These are phyloP conservation scores for Tetragnatha montana DNA, from an alignment of 2,888 invertebrate species.

Conservation along the genomic window DNA sequence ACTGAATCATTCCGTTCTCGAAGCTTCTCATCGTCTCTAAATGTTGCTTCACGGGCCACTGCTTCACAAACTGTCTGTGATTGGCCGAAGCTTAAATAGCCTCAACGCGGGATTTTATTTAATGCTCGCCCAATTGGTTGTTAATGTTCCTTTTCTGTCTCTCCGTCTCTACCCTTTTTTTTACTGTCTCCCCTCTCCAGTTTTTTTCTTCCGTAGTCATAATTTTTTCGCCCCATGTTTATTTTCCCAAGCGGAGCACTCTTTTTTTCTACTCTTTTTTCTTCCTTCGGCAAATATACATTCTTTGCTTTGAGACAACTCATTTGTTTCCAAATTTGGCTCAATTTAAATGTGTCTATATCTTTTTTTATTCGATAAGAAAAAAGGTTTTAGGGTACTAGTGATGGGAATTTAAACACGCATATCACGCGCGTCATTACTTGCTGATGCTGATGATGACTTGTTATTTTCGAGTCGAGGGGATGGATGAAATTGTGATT, in stretches of 20 bases:
- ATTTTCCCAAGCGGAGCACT: conserved; percentile 31
- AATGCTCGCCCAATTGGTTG: conserved; percentile 70
- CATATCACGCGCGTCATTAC: conserved; percentile 57
- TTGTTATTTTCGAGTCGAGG: conserved; percentile 6
- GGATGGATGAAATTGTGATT: conserved; percentile 23
- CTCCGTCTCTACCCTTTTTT: conserved; percentile 40
- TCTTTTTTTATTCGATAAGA: not conserved
- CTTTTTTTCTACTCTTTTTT: not conserved
- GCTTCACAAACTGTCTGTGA: conserved; percentile 68
- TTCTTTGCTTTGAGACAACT: conserved; percentile 57
- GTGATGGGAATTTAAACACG: conserved; percentile 40
- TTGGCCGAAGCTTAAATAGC: conserved; percentile 70
- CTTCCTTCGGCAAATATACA: conserved; percentile 26
- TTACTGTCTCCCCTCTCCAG: conserved; percentile 7
- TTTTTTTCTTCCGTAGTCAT: conserved; percentile 27
- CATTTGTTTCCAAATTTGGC: conserved; percentile 64
- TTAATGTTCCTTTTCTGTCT: conserved; percentile 64
- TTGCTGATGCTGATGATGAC: conserved; percentile 6
- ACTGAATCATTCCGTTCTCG: conserved; percentile 62
- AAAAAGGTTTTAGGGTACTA: not conserved
- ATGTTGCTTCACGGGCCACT: conserved; percentile 66
- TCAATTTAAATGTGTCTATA: conserved; percentile 64
- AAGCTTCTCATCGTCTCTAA: conserved; percentile 62
- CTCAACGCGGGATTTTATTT: conserved; percentile 66
- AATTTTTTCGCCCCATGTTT: conserved; percentile 52